Evolutionary conservation across 2,797 vertebrate species (phyloP).

Genomic region (Galagoides demidoff): DNA sequence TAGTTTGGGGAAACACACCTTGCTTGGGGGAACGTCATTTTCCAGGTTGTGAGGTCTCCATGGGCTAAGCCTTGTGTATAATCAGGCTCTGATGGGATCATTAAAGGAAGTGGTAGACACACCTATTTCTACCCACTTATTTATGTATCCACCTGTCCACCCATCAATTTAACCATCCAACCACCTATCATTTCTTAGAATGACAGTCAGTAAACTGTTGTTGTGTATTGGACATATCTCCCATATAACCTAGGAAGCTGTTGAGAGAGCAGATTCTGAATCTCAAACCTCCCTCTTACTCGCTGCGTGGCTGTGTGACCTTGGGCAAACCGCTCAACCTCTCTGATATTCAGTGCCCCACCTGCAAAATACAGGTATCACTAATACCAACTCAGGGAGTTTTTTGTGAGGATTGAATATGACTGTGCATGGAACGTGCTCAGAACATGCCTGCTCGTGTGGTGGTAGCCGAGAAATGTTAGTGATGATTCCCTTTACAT

Average conservation of each 20-base stretch:
- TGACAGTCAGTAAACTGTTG: not conserved
- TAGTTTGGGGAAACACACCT: conserved; percentile 42
- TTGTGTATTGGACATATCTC: not conserved
- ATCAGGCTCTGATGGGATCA: not conserved
- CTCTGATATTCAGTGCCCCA: not conserved
- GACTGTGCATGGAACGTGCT: not conserved
- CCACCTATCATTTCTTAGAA: not conserved
- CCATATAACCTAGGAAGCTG: not conserved
- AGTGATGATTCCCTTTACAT: not conserved
- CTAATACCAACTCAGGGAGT: not conserved
- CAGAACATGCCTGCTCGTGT: not conserved
- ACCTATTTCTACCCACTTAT: not conserved
- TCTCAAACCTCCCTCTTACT: not conserved
- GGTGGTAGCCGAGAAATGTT: not conserved
- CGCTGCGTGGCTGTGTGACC: not conserved
- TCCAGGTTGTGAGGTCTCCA: not conserved
- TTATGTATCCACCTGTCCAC: too few species aligned
- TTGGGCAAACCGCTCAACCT: not conserved
- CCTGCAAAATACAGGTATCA: not conserved
- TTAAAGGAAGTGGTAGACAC: not conserved
- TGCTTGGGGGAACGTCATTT: conserved; percentile 33
- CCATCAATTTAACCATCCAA: not conserved
- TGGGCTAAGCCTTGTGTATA: not conserved
- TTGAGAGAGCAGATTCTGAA: not conserved
- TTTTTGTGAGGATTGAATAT: not conserved